Evolutionary conservation across 1,140 invertebrate species (phyloP).

Genomic region (Diorhabda carinulata): DNA sequence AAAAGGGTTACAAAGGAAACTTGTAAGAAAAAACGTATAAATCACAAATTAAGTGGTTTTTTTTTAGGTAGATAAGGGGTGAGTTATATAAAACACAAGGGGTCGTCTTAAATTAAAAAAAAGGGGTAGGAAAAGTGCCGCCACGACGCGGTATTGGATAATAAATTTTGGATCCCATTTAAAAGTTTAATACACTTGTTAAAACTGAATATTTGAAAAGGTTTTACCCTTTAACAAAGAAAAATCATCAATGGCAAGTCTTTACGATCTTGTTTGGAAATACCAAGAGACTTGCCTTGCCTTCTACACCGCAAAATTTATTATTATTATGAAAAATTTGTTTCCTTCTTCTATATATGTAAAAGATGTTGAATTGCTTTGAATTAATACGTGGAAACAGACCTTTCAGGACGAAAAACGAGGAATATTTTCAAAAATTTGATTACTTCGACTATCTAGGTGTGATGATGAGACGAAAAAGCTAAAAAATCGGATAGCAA

Average conservation of each 20-base stretch:
- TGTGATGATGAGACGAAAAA: too few relatives aligned
- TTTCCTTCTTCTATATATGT: too few relatives aligned
- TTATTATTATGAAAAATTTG: too few relatives aligned
- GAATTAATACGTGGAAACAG: too few relatives aligned
- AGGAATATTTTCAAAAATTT: too few relatives aligned
- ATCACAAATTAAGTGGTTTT: slow-evolving; percentile 38
- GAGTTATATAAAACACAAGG: slow-evolving; percentile 21
- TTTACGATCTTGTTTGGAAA: too few relatives aligned
- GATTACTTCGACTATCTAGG: too few relatives aligned
- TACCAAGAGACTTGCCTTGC: too few relatives aligned
- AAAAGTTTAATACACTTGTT: slow-evolving; percentile 39
- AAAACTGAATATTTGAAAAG: slow-evolving; percentile 10
- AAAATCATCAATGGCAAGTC: slow-evolving; percentile 10
- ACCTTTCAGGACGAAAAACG: too few relatives aligned
- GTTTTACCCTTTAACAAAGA: slow-evolving; percentile 4
- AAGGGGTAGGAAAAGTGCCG: slow-evolving; percentile 24
- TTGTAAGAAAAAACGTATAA: slow-evolving; percentile 32
- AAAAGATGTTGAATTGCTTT: too few relatives aligned
- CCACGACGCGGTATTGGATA: slow-evolving; percentile 24
- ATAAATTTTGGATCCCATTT: slow-evolving; percentile 37
- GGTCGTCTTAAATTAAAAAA: slow-evolving; percentile 29
- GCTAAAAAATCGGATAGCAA: too few relatives aligned
- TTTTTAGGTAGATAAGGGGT: slow-evolving; percentile 31
- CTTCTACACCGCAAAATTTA: too few relatives aligned
- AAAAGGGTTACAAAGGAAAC: slow-evolving; percentile 28